Evolutionary conservation across 1,140 invertebrate species (phyloP).

Genomic region (Atopsyche davidsoni): DNA sequence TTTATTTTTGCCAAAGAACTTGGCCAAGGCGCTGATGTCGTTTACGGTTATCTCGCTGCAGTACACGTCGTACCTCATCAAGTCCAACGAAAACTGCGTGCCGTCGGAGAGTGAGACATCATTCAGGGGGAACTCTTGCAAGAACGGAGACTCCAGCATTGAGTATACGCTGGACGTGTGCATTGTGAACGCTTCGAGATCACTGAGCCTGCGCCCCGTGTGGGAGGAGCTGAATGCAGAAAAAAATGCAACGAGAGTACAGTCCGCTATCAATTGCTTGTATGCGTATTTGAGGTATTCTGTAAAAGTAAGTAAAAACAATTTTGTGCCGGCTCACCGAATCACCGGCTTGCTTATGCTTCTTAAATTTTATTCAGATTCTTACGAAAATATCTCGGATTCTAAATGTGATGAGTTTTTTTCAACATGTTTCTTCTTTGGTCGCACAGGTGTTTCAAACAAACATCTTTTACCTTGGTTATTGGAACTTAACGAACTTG

Average conservation of each 20-base stretch:
- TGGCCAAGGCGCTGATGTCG: constrained; percentile 40
- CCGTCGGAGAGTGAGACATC: constrained; percentile 37
- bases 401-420: no score
- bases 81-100: constrained; percentile 37
- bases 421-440: no score
- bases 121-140: constrained; percentile 30
- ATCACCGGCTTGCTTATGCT: no score
- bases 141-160: constrained; percentile 8
- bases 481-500: no score
- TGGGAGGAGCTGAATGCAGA: constrained; percentile 42
- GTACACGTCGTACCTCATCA: constrained; percentile 46
- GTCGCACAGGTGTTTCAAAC: no score
- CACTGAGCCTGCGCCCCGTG: constrained; percentile 38
- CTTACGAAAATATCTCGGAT: no score
- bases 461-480: no score
- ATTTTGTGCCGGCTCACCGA: no score
- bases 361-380: no score
- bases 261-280: constrained; percentile 44
- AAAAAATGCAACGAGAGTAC: constrained; percentile 39
- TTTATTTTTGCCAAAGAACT: constrained; percentile 35
- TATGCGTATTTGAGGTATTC: constrained; percentile 43
- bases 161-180: constrained; percentile 25
- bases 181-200: constrained; percentile 39
- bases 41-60: constrained; percentile 45
- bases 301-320: constrained; percentile 43